Percentiles rank a stretch among this genome's conserved stretches.
Evolutionary conservation across 2,888 invertebrate species (phyloP).

Genomic region (Pyrochroa serraticornis): DNA sequence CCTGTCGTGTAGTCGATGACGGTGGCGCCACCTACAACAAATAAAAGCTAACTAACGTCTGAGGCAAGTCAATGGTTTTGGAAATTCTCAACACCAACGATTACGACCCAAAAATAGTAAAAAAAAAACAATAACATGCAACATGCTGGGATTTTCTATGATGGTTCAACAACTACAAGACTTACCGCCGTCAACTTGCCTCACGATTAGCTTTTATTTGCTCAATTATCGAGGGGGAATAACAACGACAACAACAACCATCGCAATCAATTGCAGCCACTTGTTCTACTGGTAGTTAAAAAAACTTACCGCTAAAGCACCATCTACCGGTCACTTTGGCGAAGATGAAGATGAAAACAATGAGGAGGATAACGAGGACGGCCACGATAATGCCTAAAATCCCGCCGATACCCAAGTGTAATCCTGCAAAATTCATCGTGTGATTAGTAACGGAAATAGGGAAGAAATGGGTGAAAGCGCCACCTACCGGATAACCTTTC

Average conservation of each 20-base stretch:
- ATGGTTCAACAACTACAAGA: constrained; percentile 8
- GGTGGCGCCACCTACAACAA: constrained; percentile 58
- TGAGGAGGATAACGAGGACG: constrained; percentile 67
- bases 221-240: not conserved
- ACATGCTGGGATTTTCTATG: not conserved
- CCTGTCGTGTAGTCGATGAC: constrained; percentile 58
- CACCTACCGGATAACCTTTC: constrained; percentile 44
- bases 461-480: not conserved
- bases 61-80: not conserved
- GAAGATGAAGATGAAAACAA: constrained; percentile 76
- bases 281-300: not conserved
- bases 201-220: constrained; percentile 20
- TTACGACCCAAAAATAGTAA: not conserved
- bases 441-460: constrained; percentile 9
- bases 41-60: constrained; percentile 48
- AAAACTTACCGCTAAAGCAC: constrained; percentile 84
- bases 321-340: constrained; percentile 82
- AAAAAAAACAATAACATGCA: constrained; percentile 5
- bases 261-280: constrained; percentile 19
- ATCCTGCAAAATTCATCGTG: constrained; percentile 57
- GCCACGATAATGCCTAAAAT: constrained; percentile 80
- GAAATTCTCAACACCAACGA: not conserved
- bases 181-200: constrained; percentile 3
- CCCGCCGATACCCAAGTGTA: constrained; percentile 75
- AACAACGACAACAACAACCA: constrained; percentile 16